Evolutionary conservation across 2,797 vertebrate genomes (phyloP), one percentile per base, ranked within the genome.

Genomic region (Clamator glandarius): DNA sequence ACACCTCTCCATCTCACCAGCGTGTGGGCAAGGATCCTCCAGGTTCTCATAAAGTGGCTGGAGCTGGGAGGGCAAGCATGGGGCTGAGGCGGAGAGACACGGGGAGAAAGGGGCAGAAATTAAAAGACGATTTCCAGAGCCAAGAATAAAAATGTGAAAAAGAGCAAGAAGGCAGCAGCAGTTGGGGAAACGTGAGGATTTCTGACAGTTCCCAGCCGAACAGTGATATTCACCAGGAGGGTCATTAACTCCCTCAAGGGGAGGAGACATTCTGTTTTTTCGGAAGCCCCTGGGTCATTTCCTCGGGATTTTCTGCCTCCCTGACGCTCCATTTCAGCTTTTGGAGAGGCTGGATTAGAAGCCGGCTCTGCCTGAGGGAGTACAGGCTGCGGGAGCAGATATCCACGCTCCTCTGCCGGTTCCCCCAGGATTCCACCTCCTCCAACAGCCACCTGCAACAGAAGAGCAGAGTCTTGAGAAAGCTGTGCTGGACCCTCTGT

Each of bases 61-160:
- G 55, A 79, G 35, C 33, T 0, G 0, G 48, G 42, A 57, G 18
- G 44, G 20, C 5, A 8, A 80, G 72, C 42, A 5, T 19, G 12
- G 76, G 50, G 73, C 48, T 5, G 33, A 18, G 42, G 51, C 0
- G 2, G 36, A 57, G 33, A 68, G 54, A 50, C 12, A 11, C 3
- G 25, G 74, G 57, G 87, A 86, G 61, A 89, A 81, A 87, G 74
- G 42, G 21, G 20, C 21, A 79, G 86, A 66, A 83, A 82, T 88
- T 83, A 93, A 66, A 88, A 90, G 93, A 95, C 16, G 2, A 35
- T 89, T 96, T 94, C 84, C 95, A 97, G 91, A 96, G 74, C 68
- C 5, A 1, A 76, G 72, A 58, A 36, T 36, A 68, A 87, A 72
- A 25, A 33, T 0, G 8, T 63, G 77, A 58, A 77, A 66, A 86